Conservation (phyloP, 2,888 invertebrate genomes). For the Philhelius pedissequus region DNA sequence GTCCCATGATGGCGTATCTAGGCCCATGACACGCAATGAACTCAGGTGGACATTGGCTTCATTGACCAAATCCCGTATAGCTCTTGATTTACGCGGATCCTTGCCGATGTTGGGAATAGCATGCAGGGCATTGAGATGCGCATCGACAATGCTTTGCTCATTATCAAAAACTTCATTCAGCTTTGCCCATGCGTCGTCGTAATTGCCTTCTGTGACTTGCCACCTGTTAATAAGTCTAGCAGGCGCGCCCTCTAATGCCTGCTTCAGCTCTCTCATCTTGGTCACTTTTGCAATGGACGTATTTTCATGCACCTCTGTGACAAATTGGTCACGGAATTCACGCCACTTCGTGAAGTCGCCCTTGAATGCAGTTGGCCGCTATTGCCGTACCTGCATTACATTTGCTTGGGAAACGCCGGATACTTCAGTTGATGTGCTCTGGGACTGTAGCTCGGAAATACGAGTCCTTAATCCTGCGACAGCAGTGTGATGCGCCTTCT, state of each 20-base stretch:
- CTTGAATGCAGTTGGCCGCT: background rate
- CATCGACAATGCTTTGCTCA: background rate
- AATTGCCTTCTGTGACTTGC: conserved; percentile 15
- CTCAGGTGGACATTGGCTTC: background rate
- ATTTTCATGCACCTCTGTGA: conserved; percentile 5
- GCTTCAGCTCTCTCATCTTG: background rate
- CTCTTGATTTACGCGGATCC: background rate
- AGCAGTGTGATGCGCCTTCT: too few relatives aligned
- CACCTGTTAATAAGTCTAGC: background rate
- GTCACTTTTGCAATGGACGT: background rate
- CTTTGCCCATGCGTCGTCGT: background rate
- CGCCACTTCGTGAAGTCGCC: conserved; percentile 12
- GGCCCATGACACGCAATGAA: background rate
- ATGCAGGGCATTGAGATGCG: background rate
- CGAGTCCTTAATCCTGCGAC: too few relatives aligned
- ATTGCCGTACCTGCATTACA: conserved; percentile 4
- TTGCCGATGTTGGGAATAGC: background rate
- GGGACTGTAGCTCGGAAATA: too few relatives aligned
- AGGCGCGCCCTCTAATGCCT: background rate
- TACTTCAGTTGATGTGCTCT: too few relatives aligned
- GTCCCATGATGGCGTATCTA: background rate
- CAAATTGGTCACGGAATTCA: background rate
- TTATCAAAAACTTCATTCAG: conserved; percentile 10
- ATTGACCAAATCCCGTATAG: background rate
- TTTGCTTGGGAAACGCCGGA: background rate